Evolutionary conservation across 2,888 invertebrate genomes (phyloP), one percentile per base, ranked within the genome.

Genomic region (Agrenia bidenticulata): DNA sequence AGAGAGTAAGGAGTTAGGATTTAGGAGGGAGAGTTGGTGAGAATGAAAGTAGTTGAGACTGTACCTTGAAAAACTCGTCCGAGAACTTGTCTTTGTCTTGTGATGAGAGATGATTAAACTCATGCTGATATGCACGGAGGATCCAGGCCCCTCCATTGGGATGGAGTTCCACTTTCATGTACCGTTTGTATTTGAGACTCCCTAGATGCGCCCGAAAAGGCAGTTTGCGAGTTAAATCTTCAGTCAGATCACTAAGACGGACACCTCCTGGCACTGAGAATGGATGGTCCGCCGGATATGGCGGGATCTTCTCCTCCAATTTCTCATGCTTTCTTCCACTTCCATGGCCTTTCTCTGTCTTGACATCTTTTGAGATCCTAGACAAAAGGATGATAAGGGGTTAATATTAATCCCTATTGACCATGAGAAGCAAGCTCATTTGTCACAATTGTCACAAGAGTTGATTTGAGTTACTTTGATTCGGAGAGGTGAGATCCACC

Each of bases 121-220:
- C 94, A 73, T 93, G 89, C 79, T 95, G 93, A 80, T 94, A 91
- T 78, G 94, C 85, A 80, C 94, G 93, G 27, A 98, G 85, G 17
- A 94, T 89, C 32, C 89, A 87, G 0, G 95, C 97, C 32, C 95
- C 96, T 15, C 98, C 98, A 82, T 98, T 98, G 0, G 94, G 89
- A 80, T 96, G 92, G 0, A 89, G 88, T 80, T 98, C 96, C 67
- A 95, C 86, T 67, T 91, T 89, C 81, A 95, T 91, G 77, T 88
- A 87, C 75, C 87, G 85, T 72, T 81, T 83, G 78, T 85, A 88
- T 77, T 86, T 88, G n/a, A 87, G 79, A 73, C 82, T 80, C 66
- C 83, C 82, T n/a, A 77, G 78, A 5, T 72, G 62, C 39, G 63
- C 54, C 50, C 65, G 67, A 27, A 75, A 67, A 2, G 67, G 68